These are phyloP conservation scores for Drosophila cardini DNA, from an alignment of 1,140 invertebrate genomes.

Conservation along the genomic window DNA sequence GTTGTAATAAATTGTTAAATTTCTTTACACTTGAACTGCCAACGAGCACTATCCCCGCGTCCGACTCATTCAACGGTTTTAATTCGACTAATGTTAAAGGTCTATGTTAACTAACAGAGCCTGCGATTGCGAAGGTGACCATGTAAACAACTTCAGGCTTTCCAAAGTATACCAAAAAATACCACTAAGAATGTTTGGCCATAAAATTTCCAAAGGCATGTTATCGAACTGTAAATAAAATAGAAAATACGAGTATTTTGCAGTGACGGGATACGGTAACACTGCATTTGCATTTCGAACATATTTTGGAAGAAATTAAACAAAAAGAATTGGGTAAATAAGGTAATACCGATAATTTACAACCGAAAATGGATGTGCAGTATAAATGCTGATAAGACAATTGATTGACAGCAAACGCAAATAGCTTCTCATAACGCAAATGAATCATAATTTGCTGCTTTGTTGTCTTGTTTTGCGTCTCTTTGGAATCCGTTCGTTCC, in stretches of 20 bases:
- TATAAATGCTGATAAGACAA: constrained; percentile 36
- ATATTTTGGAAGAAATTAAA: constrained; percentile 49
- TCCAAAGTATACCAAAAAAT: constrained; percentile 9
- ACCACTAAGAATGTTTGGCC: not conserved
- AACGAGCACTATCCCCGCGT: constrained; percentile 42
- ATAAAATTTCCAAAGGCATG: too few species aligned
- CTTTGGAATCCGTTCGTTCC: constrained; percentile 22
- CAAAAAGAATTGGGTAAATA: constrained; percentile 46
- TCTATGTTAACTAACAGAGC: constrained; percentile 42
- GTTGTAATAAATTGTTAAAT: constrained; percentile 57
- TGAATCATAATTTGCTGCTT: constrained; percentile 46
- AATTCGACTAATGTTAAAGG: constrained; percentile 42
- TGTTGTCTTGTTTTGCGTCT: constrained; percentile 51
- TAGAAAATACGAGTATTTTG: not conserved
- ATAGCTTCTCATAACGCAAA: not conserved
- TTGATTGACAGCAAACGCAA: constrained; percentile 2
- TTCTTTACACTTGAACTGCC: constrained; percentile 43
- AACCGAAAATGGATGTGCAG: constrained; percentile 17
- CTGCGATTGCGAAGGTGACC: constrained; percentile 12
- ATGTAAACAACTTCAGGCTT: not conserved
- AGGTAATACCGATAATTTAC: constrained; percentile 41
- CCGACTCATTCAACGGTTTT: constrained; percentile 39
- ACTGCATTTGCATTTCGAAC: constrained; percentile 36
- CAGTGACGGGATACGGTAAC: constrained; percentile 1
- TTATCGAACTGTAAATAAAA: not conserved